Evolutionary conservation across 2,797 vertebrate genomes (phyloP), one percentile per base, ranked within the genome.

Genomic region (Spondyliosoma cantharus): DNA sequence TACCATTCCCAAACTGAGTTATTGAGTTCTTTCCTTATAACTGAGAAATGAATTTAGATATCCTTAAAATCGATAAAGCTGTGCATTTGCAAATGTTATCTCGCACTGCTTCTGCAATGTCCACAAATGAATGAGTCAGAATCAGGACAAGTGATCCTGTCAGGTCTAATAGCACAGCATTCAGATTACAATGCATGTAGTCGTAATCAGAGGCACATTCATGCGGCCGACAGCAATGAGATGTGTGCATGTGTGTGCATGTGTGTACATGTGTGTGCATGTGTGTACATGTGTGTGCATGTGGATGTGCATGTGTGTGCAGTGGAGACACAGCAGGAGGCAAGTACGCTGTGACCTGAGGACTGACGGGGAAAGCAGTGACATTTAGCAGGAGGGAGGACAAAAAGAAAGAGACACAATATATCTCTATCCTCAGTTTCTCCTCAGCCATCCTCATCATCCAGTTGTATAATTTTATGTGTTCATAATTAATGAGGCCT

Each of bases 401-500:
- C 14, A 45, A 43, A 78, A 58, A 76, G 6, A 60, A 73, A 65
- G 71, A 1, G 27, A 22, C 64, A 45, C 49, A 53, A 43, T 80
- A 24, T n/a, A 25, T 45, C 3, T 70, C 48, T 58, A 2, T 17
- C 17, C 13, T 49, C 19, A 58, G n/a, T 43, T 48, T 59, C 58
- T 64, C 46, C 58, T 74, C 37, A 64, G 43, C 77, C 45, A 29
- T 63, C 66, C 29, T 69, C 56, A n/a, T 56, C 24, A 58, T 78
- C 20, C 17, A 71, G 16, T 24, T 20, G 24, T 8, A 71, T 53
- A 68, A 45, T 20, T 67, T 37, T 58, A 37, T 42, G 75, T 25
- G 80, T 87, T 67, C 69, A 83, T 85, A 80, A 80, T 86, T 86
- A 80, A 86, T 74, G 70, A 79, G 11, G 46, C 7, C 66, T 46